A percentile compares a stretch with the other conserved stretches of the same genome.
phyloP scores from a whole-genome alignment of 2,888 invertebrate species.

The Napeogenes sylphis region DNA sequence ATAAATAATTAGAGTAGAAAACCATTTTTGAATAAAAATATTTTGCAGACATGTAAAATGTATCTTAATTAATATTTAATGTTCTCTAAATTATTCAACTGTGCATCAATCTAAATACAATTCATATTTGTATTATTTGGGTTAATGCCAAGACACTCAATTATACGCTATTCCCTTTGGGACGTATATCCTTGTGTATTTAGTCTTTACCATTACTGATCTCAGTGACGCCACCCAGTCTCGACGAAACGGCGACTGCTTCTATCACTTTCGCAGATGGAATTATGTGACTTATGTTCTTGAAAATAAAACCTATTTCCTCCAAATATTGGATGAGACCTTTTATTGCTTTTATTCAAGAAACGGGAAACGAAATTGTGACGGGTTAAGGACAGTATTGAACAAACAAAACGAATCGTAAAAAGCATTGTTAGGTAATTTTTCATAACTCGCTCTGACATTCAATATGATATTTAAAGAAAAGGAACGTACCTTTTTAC shows the following conservation, averaged over 20 bases:
- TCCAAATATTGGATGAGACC: neutral
- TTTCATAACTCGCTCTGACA: too few relatives aligned
- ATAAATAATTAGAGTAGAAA: too few relatives aligned
- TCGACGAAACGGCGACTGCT: conserved; percentile 31
- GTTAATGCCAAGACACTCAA: too few relatives aligned
- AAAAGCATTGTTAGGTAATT: neutral
- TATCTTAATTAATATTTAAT: too few relatives aligned
- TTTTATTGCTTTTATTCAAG: conserved; percentile 17
- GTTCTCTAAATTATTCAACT: too few relatives aligned
- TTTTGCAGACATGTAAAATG: too few relatives aligned
- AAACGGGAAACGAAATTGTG: conserved; percentile 12
- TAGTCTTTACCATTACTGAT: conserved; percentile 19
- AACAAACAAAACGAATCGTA: conserved; percentile 9
- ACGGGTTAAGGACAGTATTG: conserved; percentile 5
- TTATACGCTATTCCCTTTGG: too few relatives aligned
- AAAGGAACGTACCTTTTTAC: too few relatives aligned
- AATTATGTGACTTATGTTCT: conserved; percentile 15
- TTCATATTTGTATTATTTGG: too few relatives aligned
- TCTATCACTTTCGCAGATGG: conserved; percentile 13
- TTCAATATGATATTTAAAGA: too few relatives aligned
- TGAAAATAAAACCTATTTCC: conserved; percentile 11
- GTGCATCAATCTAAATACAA: too few relatives aligned
- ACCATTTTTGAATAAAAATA: too few relatives aligned
- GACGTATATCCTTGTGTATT: conserved; percentile 16
- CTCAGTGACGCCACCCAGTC: conserved; percentile 22